Evolutionary conservation across 2,797 vertebrate species (phyloP), one percentile per base, ranked within the genome.

Genomic region (Smutsia gigantea): DNA sequence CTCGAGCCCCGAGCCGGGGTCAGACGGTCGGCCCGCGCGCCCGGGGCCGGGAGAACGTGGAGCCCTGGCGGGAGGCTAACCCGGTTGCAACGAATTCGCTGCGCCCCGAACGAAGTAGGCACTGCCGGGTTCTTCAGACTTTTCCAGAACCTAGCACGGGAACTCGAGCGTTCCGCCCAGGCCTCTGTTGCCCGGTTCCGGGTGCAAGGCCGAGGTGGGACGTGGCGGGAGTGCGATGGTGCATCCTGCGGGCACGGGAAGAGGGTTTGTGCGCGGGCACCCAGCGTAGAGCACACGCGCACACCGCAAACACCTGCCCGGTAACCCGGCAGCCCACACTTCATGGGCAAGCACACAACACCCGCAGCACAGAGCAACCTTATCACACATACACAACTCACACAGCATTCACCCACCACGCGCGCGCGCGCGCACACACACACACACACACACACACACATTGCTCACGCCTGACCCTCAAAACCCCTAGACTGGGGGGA

Each of bases 1-100:
- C 17, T 10, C 2, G 29, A 37, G 7, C 10, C 13, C 3, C 2
- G 7, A 59, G 7, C 59, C 2, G 0, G 23, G 1, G 64, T 78
- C 27, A 27, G 25, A 61, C 7, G 2, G 15, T 5, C 0, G 8
- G 9, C 31, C 19, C 4, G 13, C 1, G 57, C 5, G 12, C 57
- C 29, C 2, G 86, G n/a, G 0, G 39, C 66, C 34, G 2, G 23
- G 14, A 19, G 17, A 55, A 66, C 31, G 46, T 34, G 3, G 34
- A 14, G 34, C 63, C 85, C 68, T 5, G 69, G 85, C 7, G 10
- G 53, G 87, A 95, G 68, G 55, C 86, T 53, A 57, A 81, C 97
- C 96, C 97, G 68, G 78, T 55, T 98, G 53, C 93, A 53, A 81
- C 95, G 96, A 97, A 98, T 75, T 94, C 61, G 12, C 34, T 0